Percentiles rank a stretch among this genome's conserved stretches.
These are phyloP conservation scores for Podarcis raffonei DNA, from an alignment of 2,113 vertebrate species.

Conservation along the genomic window DNA sequence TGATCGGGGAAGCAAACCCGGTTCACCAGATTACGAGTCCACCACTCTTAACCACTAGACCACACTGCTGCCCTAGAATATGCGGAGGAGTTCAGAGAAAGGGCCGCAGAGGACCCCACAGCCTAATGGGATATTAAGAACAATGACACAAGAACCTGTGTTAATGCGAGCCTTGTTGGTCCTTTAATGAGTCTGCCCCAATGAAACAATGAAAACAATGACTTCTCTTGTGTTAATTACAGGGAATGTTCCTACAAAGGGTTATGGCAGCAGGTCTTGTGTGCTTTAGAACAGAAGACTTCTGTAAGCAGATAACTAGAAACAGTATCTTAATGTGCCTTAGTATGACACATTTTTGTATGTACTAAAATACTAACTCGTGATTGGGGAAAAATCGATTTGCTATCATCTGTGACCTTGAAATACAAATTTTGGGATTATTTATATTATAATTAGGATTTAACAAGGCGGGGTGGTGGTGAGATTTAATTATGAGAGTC, in stretches of 20 bases:
- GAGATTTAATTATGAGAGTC: constrained; percentile 11
- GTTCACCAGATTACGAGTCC: too few species aligned
- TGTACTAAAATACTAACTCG: not conserved
- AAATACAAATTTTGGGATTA: constrained; percentile 22
- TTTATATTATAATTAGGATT: constrained; percentile 30
- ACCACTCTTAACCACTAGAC: too few species aligned
- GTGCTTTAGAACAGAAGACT: not conserved
- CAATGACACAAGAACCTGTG: too few species aligned
- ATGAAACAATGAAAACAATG: not conserved
- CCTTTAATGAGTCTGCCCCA: not conserved
- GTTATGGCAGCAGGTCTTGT: fast-evolving
- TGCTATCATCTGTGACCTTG: not conserved
- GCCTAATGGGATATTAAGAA: too few species aligned
- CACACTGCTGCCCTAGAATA: too few species aligned
- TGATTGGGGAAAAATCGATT: not conserved
- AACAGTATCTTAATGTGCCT: not conserved
- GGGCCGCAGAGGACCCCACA: too few species aligned
- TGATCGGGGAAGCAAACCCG: too few species aligned
- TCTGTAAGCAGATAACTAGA: not conserved
- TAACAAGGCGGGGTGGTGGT: constrained; percentile 13
- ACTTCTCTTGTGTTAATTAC: not conserved
- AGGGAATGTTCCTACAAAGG: fast-evolving
- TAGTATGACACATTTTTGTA: not conserved
- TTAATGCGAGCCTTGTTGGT: not conserved
- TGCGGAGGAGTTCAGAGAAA: too few species aligned